Conservation (phyloP, 2,888 invertebrate species). For the Drosophila prostipennis region DNA sequence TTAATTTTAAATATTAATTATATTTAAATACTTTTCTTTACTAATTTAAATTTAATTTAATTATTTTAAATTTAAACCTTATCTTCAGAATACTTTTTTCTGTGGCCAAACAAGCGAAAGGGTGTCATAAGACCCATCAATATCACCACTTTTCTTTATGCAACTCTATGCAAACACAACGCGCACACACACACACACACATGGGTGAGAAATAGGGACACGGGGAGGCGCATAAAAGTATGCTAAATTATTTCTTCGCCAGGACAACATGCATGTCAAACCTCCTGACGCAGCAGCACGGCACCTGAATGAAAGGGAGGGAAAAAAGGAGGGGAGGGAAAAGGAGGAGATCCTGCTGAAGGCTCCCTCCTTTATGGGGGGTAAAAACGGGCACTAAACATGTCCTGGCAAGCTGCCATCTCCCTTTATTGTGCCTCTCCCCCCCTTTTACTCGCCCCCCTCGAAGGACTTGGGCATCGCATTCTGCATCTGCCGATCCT, state of each 20-base stretch:
- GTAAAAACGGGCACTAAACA: constrained; percentile 31
- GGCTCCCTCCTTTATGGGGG: constrained; percentile 18
- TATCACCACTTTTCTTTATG: neutral
- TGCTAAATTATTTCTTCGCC: constrained; percentile 45
- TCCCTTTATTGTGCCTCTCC: constrained; percentile 24
- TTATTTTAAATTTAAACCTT: too few species aligned
- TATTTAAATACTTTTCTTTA: too few species aligned
- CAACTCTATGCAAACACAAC: constrained; percentile 8
- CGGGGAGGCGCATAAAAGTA: constrained; percentile 44
- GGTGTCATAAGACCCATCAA: neutral
- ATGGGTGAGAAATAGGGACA: neutral
- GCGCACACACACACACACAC: neutral
- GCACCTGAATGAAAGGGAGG: constrained; percentile 12
- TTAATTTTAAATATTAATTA: too few species aligned
- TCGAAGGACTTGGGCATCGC: constrained; percentile 14
- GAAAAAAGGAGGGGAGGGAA: too few species aligned
- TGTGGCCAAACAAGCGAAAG: neutral
- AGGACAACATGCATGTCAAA: constrained; percentile 29
- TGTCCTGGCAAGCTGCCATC: constrained; percentile 44
- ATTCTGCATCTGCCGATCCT: constrained; percentile 28
- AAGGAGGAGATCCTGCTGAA: neutral
- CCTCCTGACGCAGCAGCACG: constrained; percentile 12
- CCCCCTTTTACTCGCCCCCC: neutral
- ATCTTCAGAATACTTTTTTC: too few species aligned
- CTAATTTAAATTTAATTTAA: too few species aligned